Conservation (phyloP, 2,888 invertebrate genomes). For the Orthonevra nobilis region DNA sequence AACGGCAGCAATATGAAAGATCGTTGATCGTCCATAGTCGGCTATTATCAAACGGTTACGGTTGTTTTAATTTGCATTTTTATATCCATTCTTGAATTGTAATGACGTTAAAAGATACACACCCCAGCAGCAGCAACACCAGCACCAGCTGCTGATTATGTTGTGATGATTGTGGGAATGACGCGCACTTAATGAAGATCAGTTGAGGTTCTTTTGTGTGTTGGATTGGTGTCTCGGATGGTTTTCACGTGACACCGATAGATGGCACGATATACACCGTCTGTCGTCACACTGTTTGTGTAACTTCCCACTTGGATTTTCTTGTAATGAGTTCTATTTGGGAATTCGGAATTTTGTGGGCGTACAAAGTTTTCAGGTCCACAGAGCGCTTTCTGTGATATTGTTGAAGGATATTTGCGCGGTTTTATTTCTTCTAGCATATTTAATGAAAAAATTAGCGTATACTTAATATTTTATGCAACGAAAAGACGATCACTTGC, state of each 20-base stretch:
- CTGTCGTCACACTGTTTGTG: too few species aligned
- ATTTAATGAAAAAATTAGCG: too few species aligned
- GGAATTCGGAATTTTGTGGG: too few species aligned
- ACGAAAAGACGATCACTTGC: too few species aligned
- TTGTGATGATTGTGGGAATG: constrained; percentile 9
- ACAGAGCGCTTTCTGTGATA: too few species aligned
- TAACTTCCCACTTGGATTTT: too few species aligned
- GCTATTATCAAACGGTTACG: constrained; percentile 54
- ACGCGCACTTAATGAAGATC: constrained; percentile 7
- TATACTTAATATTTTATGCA: too few species aligned
- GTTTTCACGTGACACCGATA: constrained; percentile 42
- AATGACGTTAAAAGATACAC: constrained; percentile 46
- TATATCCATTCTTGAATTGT: constrained; percentile 52
- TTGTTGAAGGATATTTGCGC: too few species aligned
- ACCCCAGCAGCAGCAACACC: constrained; percentile 19
- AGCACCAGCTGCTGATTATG: constrained; percentile 11
- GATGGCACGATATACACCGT: too few species aligned
- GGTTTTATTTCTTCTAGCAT: too few species aligned
- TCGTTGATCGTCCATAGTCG: constrained; percentile 38
- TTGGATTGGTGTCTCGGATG: constrained; percentile 47
- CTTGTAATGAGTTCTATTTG: too few species aligned
- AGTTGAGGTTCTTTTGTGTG: constrained; percentile 28
- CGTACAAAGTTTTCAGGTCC: too few species aligned
- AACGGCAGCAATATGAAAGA: constrained; percentile 7
- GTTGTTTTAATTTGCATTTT: constrained; percentile 57